phyloP scores from a whole-genome alignment of 2,888 invertebrate species.

The Dryomyza anilis region DNA sequence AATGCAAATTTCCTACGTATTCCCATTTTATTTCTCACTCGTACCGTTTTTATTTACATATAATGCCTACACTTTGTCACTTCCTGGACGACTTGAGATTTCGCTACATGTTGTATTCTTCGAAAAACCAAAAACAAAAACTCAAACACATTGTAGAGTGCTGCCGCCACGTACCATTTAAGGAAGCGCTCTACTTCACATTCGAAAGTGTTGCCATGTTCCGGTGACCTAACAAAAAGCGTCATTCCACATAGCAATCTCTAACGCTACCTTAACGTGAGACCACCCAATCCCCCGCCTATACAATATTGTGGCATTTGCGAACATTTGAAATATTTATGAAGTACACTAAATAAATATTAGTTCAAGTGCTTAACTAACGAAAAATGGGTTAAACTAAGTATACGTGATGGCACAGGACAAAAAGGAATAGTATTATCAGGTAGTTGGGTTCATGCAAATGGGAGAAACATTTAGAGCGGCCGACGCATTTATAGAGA shows the following conservation, averaged over 20 bases:
- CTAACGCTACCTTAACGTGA: neutral
- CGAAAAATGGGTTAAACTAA: slow-evolving; percentile 3
- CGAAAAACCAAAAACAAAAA: too few relatives aligned
- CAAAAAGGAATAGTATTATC: neutral
- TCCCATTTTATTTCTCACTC: too few relatives aligned
- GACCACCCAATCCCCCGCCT: neutral
- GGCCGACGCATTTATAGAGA: neutral
- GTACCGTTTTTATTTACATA: too few relatives aligned
- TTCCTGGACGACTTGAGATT: too few relatives aligned
- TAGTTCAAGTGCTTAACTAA: slow-evolving; percentile 13
- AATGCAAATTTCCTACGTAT: too few relatives aligned
- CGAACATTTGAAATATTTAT: slow-evolving; percentile 5
- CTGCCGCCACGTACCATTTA: too few relatives aligned
- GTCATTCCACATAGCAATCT: neutral
- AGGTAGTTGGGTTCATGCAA: neutral
- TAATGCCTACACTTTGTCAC: too few relatives aligned
- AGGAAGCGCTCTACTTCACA: too few relatives aligned
- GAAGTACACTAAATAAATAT: slow-evolving; percentile 14
- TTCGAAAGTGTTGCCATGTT: too few relatives aligned
- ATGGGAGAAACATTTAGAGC: neutral
- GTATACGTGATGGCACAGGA: neutral
- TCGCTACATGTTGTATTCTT: too few relatives aligned
- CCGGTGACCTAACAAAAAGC: too few relatives aligned
- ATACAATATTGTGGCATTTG: neutral
- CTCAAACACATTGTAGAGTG: too few relatives aligned